phyloP scores from a whole-genome alignment of 1,140 invertebrate species.

The Drosophila burlai region DNA sequence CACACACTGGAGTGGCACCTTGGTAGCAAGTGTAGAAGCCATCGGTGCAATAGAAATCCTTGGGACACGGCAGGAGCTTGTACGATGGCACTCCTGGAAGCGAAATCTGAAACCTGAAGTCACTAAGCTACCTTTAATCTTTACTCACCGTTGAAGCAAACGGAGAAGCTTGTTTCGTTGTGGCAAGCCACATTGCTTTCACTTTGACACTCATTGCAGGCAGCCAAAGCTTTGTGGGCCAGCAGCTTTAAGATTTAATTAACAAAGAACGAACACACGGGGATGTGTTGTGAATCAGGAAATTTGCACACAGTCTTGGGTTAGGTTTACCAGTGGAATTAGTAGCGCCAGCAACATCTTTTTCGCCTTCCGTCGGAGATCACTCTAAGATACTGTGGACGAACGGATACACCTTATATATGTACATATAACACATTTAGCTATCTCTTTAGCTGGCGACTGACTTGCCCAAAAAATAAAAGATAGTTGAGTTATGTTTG shows the following conservation, averaged over 20 bases:
- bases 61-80: constrained; percentile 32
- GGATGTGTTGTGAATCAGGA: background rate
- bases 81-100: constrained; percentile 29
- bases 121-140: background rate
- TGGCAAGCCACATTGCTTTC: constrained; percentile 51
- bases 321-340: constrained; percentile 44
- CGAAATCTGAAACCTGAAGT: too few relatives aligned
- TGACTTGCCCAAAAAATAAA: constrained; percentile 31
- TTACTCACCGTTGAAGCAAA: constrained; percentile 46
- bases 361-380: constrained; percentile 12
- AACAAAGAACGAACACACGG: background rate
- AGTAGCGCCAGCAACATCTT: constrained; percentile 50
- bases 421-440: constrained; percentile 2
- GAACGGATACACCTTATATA: constrained; percentile 38
- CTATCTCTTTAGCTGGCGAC: too few relatives aligned
- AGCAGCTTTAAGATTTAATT: constrained; percentile 30
- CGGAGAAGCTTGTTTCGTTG: constrained; percentile 49
- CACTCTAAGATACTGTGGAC: constrained; percentile 59
- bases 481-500: constrained; percentile 39
- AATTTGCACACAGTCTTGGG: background rate
- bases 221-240: constrained; percentile 15
- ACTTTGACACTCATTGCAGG: constrained; percentile 55
- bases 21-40: constrained; percentile 54
- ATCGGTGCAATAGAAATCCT: constrained; percentile 45
- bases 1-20: constrained; percentile 28